phyloP scores from a whole-genome alignment of 2,888 invertebrate species.

The Agrilus cyanescens region DNA sequence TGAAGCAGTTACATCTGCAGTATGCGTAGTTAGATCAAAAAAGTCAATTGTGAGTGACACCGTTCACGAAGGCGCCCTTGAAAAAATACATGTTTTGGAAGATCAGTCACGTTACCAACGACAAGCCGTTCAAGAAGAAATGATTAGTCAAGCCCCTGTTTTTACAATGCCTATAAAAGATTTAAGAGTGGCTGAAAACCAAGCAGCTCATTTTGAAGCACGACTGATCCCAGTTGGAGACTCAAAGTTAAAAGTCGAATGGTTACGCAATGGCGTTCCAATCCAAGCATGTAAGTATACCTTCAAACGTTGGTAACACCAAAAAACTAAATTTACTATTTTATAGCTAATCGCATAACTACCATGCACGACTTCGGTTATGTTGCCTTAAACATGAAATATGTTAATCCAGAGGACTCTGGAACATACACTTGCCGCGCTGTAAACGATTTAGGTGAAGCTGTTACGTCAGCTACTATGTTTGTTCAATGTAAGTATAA shows the following conservation, averaged over 20 bases:
- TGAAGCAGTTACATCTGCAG: conserved; percentile 85
- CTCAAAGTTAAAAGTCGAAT: conserved; percentile 82
- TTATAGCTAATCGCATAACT: conserved; percentile 71
- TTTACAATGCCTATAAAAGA: conserved; percentile 88
- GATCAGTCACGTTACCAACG: conserved; percentile 65
- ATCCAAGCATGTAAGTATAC: conserved; percentile 68
- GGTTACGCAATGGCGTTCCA: conserved; percentile 84
- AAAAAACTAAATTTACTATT: conserved; percentile 3
- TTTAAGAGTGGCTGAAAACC: conserved; percentile 75
- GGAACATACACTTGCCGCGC: conserved; percentile 94
- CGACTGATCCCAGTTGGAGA: conserved; percentile 90
- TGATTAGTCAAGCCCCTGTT: conserved; percentile 75
- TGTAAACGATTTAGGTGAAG: conserved; percentile 85
- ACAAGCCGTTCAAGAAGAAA: conserved; percentile 63
- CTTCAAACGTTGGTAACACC: neutral
- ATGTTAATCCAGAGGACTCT: conserved; percentile 89
- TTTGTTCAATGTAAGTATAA: conserved; percentile 66
- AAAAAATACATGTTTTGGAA: conserved; percentile 71
- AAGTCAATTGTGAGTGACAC: conserved; percentile 80
- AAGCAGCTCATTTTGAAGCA: conserved; percentile 89
- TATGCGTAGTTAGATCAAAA: conserved; percentile 66
- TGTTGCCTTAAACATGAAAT: conserved; percentile 89
- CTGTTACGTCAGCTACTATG: conserved; percentile 85
- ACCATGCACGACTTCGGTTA: conserved; percentile 98
- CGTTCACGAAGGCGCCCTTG: conserved; percentile 76